Base-by-base conservation (phyloP, 1,140 invertebrate genomes). In the Dendroctonus ponderosae region DNA sequence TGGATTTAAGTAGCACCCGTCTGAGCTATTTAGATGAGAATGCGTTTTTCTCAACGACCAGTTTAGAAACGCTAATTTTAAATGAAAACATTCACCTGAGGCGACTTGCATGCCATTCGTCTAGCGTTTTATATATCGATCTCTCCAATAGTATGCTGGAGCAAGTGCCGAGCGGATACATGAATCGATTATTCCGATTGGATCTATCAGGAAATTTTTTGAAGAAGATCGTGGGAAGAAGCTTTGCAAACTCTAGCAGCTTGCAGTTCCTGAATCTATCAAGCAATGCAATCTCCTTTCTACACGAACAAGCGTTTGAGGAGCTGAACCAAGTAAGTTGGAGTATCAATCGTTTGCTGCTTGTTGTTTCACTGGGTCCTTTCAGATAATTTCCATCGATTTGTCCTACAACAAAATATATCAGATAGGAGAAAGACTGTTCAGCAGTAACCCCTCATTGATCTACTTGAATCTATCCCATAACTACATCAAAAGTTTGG, bases 241-340 rank as follows among this genome's bases (percentile, higher is more conserved):
- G 83, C 66, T 90, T 90, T 74, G 71, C 71, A 0, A 86, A 85
- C 70, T 88, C 86, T 74, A 78, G 79, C 5, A 77, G 82, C 69
- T 74, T 90, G 8, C 82, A 87, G 73, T 71, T 82, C 40, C 71
- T 90, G 6, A 87, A 89, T 78, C 73, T 90, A 39, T 89, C 87
- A 0, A 78, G 79, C 38, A 89, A 89, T 74, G 81, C 81, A 44
- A 80, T 90, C 7, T 81, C 80, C 5, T 68, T 76, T 0, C 71
- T 90, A 12, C 81, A 83, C 60, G 71, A 76, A 12, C 79, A 81
- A 51, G 81, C 84, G 2, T 89, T 90, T 69, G 71, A 74, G 37
- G 81, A 82, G 0, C 76, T 87, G 6, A 67, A 9, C 14, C 9
- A 50, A 48, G 54, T 58, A 58, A 66, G 48, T 49, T 37, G 38